Conservation (phyloP, 2,888 invertebrate species). For the Pseudococcus jackbeardsleyi region DNA sequence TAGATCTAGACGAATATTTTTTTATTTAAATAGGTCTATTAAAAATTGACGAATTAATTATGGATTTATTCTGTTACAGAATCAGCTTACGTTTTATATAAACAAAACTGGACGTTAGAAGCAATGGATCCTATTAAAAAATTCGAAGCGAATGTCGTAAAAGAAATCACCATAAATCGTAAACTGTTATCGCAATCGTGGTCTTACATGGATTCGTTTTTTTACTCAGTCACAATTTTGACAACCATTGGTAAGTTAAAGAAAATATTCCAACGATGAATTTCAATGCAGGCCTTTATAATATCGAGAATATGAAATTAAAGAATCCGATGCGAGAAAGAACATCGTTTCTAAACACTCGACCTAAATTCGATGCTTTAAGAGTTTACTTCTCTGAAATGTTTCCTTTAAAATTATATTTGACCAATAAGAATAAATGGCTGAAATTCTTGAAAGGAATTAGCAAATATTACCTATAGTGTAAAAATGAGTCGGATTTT, state of each 20-base stretch:
- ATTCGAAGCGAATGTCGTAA: constrained; percentile 56
- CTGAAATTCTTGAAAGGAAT: constrained; percentile 1
- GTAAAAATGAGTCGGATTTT: neutral
- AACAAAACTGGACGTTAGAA: constrained; percentile 61
- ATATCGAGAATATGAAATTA: constrained; percentile 45
- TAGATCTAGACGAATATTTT: no score
- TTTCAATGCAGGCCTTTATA: constrained; percentile 8
- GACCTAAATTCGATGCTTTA: constrained; percentile 48
- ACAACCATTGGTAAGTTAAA: constrained; percentile 60
- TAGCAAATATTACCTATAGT: constrained; percentile 6
- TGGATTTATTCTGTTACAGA: constrained; percentile 42
- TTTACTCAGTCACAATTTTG: constrained; percentile 64
- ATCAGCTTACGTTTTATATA: constrained; percentile 57
- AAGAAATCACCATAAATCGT: constrained; percentile 56
- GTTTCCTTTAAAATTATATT: constrained; percentile 4
- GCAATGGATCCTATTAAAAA: constrained; percentile 59
- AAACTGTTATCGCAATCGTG: constrained; percentile 47
- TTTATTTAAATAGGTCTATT: no score
- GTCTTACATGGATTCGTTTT: constrained; percentile 61
- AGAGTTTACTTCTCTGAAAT: neutral
- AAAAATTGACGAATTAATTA: no score
- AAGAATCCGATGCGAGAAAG: constrained; percentile 40
- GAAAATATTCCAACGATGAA: constrained; percentile 29
- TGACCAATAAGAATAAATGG: constrained; percentile 8
- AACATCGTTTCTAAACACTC: constrained; percentile 39